phyloP scores from a whole-genome alignment of 2,113 vertebrate genomes.

The Microcebus ravelobensis region DNA sequence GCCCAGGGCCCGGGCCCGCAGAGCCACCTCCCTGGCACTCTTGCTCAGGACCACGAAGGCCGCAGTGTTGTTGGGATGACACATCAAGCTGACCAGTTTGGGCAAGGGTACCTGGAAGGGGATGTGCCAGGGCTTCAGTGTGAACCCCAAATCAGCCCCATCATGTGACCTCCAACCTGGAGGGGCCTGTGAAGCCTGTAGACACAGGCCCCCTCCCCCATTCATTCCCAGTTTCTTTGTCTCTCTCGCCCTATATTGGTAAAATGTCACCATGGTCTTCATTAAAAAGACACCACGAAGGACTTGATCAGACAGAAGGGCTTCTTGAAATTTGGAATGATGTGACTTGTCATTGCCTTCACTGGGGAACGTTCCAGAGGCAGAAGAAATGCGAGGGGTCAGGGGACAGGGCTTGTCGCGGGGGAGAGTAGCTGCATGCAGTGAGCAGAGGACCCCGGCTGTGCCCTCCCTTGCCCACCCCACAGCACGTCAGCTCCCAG shows the following conservation, averaged over 20 bases:
- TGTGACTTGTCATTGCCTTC: background rate
- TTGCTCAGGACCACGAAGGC: slow-evolving; percentile 28
- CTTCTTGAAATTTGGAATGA: background rate
- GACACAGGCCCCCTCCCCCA: rapidly evolving
- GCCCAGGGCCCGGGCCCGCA: background rate
- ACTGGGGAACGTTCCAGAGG: background rate
- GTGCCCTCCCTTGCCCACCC: background rate
- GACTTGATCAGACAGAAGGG: background rate
- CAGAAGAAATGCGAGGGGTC: background rate
- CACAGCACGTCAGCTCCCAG: too few relatives aligned
- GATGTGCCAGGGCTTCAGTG: background rate
- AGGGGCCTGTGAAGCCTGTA: background rate
- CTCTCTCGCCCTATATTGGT: background rate
- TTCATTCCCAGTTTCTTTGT: too few relatives aligned
- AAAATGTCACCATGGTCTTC: background rate
- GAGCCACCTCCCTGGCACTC: background rate
- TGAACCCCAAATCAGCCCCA: background rate
- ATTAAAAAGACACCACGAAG: background rate
- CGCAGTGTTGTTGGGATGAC: background rate
- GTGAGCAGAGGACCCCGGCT: background rate
- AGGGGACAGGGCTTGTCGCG: background rate
- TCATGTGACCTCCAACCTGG: background rate
- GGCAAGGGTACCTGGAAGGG: slow-evolving; percentile 39
- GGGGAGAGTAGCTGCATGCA: background rate
- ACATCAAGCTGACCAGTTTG: slow-evolving; percentile 27